Evolutionary conservation across 53 echinoderm and acorn worm species (phyloP).

Genomic region (Henricia sp.): DNA sequence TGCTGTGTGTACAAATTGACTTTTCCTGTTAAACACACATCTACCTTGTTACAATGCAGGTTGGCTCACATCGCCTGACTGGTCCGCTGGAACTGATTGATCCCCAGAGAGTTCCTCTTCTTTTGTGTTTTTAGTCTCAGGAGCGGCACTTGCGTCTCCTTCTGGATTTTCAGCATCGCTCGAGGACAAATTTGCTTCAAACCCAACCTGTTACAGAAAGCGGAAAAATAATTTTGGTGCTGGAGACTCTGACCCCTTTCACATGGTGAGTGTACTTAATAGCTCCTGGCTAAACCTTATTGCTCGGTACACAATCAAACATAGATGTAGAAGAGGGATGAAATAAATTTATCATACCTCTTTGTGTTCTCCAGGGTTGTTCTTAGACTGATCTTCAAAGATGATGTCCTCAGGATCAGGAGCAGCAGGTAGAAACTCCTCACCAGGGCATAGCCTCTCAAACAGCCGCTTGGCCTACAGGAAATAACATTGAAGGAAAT

Average conservation of each 20-base stretch:
- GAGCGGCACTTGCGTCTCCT: too few species aligned
- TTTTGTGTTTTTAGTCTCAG: too few species aligned
- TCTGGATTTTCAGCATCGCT: not conserved
- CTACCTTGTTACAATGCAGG: constrained; percentile 1
- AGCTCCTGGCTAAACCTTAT: too few species aligned
- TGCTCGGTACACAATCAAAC: too few species aligned
- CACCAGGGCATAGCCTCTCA: constrained; percentile 93
- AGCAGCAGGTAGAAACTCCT: constrained; percentile 95
- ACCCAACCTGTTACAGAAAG: constrained; percentile 15
- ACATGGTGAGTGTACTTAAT: too few species aligned
- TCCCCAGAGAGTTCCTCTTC: too few species aligned
- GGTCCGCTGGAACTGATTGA: not conserved
- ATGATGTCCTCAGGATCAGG: constrained; percentile 97
- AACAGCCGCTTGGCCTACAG: constrained; percentile 93
- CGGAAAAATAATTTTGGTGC: too few species aligned
- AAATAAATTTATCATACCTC: constrained; percentile 42
- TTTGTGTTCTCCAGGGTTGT: constrained; percentile 84
- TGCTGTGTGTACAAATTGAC: too few species aligned
- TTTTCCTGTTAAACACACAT: too few species aligned
- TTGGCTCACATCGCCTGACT: not conserved
- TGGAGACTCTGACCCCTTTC: too few species aligned
- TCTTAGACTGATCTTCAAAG: constrained; percentile 82
- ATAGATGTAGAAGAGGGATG: too few species aligned
- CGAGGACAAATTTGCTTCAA: not conserved
- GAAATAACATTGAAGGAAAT: too few species aligned